Evolutionary conservation across 2,797 vertebrate species (phyloP), one percentile per base, ranked within the genome.

Genomic region (Cygnus olor): DNA sequence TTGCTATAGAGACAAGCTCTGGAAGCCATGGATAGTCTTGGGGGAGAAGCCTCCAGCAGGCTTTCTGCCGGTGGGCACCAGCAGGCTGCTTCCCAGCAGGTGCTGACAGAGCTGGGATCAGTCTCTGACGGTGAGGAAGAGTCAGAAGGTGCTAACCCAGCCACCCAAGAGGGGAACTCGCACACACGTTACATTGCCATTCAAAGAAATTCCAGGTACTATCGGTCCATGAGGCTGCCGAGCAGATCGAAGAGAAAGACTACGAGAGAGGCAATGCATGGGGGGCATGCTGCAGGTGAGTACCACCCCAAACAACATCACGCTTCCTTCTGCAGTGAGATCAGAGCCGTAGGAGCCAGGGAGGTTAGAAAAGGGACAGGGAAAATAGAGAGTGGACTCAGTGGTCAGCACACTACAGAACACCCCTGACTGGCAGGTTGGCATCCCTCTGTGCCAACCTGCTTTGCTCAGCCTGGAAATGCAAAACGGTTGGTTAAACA

Each of bases 181-280:
- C 53, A 78, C 11, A 49, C 22, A 25, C 6, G 3, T 14, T 56
- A 89, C 77, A 96, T 90, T 57, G 90, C 89, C 5, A 96, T 98
- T 47, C 97, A 98, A 77, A 98, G 98, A 74, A 98, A 98, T 88
- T 98, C 98, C 70, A 91, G 71, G 68, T 98, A 98, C 94, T 98
- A 98, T 30, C 96, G 83, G 9, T 95, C 98, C 16, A 45, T 98
- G 93, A 98, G 97, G 91, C 92, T 61, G 76, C 96, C 80, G 0
- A 97, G 80, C 63, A 97, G 85, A 95, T 80, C 32, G 56, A 96
- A 91, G 57, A 94, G 65, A 65, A 95, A 65, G 54, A 66, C 82
- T 63, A 42, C 20, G 0, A 91, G 92, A 11, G 90, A 96, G 19
- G 16, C 90, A 15, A 11, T 2, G 54, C 80, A 80, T 3, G 0